Base-by-base conservation (phyloP, 1,140 invertebrate species). In the Papilio polytes region DNA sequence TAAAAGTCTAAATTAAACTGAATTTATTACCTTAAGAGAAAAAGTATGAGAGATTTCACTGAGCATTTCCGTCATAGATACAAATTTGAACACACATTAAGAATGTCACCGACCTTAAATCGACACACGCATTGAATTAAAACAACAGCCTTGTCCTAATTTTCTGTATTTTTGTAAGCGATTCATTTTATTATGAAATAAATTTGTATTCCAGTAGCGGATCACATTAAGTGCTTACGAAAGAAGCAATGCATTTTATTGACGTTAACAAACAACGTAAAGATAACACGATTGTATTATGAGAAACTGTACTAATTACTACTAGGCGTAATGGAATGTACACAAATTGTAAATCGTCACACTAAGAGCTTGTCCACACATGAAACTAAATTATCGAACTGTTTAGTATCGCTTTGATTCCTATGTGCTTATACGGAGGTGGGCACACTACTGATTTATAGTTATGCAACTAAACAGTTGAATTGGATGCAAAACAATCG, bases 111-210 rank as follows among this genome's bases (percentile, higher is more conserved):
- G n/a, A 41, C 6, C 13, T 59, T 36, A 41, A 66, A 78, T 22
- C 31, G 46, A 77, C 48, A 81, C 53, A 72, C 59, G 26, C 59
- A 22, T 22, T 44, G 80, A 85, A 79, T 81, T 59, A 85, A 85
- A 85, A 83, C 78, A 73, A 20, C 80, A 83, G 81, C 86, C 86
- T 86, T 88, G 84, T 80, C 74, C 82, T 56, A 74, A 72, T 81
- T 81, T 70, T 44, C 44, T 36, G 22, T 73, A 81, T 85, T 85
- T 83, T 82, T 78, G 77, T 78, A 78, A 78, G 81, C 83, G 84
- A 85, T 51, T 12, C 80, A 44, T 66, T 51, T 78, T 74, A 72
- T 81, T 82, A 84, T 80, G 83, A 84, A 84, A 84, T 66, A 53
- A 80, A 82, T 84, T 84, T 81, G 63, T 82, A 84, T 84, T 78